Percentiles rank a stretch among this genome's conserved stretches.
These are phyloP conservation scores for Parapristionchus giblindavisi DNA, from an alignment of 2,888 invertebrate species.

Conservation along the genomic window DNA sequence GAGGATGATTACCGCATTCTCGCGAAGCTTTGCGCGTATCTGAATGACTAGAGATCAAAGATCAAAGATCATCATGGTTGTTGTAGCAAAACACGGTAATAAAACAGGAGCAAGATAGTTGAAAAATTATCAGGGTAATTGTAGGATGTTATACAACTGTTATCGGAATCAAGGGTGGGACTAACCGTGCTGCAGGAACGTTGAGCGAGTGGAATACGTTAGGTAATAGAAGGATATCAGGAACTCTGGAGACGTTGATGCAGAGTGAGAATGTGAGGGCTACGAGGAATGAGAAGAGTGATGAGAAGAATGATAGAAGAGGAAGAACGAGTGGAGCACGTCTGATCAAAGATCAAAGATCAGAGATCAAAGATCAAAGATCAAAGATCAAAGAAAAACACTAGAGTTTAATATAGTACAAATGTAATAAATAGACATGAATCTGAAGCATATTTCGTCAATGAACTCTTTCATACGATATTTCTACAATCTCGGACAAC, in stretches of 20 bases:
- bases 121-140: not conserved
- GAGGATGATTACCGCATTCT: constrained; percentile 33
- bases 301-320: constrained; percentile 29
- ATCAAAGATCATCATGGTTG: not conserved
- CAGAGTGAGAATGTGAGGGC: constrained; percentile 38
- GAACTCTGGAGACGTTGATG: constrained; percentile 34
- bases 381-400: too few species aligned
- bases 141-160: not conserved
- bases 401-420: too few species aligned
- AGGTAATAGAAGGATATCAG: constrained; percentile 32
- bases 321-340: constrained; percentile 32
- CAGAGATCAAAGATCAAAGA: too few species aligned
- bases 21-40: constrained; percentile 34
- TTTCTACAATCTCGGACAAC: not conserved
- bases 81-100: not conserved
- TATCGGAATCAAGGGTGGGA: not conserved
- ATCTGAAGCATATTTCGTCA: too few species aligned
- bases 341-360: not conserved
- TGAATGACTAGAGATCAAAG: not conserved
- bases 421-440: too few species aligned
- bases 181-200: constrained; percentile 34
- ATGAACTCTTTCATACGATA: too few species aligned
- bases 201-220: constrained; percentile 39
- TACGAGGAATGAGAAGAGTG: constrained; percentile 37
- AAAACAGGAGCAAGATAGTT: not conserved